These are phyloP conservation scores for Hypsopygia costalis DNA, from an alignment of 2,888 invertebrate species.

Conservation along the genomic window DNA sequence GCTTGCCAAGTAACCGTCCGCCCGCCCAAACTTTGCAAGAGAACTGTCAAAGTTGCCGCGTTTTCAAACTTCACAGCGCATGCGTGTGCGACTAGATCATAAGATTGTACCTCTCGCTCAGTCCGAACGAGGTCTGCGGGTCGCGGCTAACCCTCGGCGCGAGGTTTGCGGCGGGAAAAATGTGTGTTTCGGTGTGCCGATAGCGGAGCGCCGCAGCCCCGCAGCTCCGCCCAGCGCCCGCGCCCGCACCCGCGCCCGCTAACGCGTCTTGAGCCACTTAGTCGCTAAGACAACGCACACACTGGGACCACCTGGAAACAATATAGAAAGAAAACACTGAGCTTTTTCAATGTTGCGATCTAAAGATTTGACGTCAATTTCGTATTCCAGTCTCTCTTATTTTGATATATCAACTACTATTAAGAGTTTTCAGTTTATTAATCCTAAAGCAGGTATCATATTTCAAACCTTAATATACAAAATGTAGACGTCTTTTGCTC, in stretches of 20 bases:
- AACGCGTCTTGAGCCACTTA: constrained; percentile 80
- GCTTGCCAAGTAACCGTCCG: constrained; percentile 21
- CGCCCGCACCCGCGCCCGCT: constrained; percentile 62
- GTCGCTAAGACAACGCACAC: constrained; percentile 72
- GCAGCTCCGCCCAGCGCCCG: constrained; percentile 52
- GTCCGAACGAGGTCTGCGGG: constrained; percentile 75
- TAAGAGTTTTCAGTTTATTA: too few relatives aligned
- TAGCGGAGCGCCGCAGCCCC: constrained; percentile 73
- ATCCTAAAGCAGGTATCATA: too few relatives aligned
- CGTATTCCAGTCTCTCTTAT: too few relatives aligned
- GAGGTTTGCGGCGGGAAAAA: constrained; percentile 81
- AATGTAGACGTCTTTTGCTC: too few relatives aligned
- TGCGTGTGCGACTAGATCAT: constrained; percentile 47
- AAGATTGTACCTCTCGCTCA: constrained; percentile 43
- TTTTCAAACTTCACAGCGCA: constrained; percentile 40
- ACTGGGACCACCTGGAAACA: constrained; percentile 29
- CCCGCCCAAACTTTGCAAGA: constrained; percentile 28
- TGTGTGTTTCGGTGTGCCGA: constrained; percentile 82
- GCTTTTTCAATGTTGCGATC: too few relatives aligned
- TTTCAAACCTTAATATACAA: too few relatives aligned
- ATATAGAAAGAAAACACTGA: too few relatives aligned
- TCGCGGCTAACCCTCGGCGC: constrained; percentile 80
- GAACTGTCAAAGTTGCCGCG: constrained; percentile 70
- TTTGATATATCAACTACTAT: too few relatives aligned
- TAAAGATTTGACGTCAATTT: too few relatives aligned